Percentiles rank a stretch among this genome's conserved stretches.
Evolutionary conservation across 2,797 vertebrate species (phyloP).

Genomic region (Trachops cirrhosus): DNA sequence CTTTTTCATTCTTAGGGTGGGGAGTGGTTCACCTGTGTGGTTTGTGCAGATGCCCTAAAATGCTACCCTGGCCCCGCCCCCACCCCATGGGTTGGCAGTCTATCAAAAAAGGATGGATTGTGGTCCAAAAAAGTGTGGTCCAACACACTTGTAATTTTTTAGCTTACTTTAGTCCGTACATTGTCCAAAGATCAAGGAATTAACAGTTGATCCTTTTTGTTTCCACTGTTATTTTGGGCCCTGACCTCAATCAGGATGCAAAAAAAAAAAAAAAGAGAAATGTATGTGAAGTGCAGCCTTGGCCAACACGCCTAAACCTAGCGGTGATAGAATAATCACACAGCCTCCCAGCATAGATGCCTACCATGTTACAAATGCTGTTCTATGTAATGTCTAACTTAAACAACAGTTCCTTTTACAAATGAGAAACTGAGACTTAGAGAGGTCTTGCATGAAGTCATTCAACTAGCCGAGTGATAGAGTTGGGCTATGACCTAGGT

Average conservation of each 20-base stretch:
- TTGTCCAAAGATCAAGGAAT: slow-evolving; percentile 4
- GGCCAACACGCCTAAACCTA: not conserved
- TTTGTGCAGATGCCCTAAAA: not conserved
- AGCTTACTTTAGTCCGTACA: not conserved
- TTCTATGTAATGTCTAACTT: not conserved
- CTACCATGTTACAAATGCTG: not conserved
- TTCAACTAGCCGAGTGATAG: not conserved
- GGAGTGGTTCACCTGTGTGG: not conserved
- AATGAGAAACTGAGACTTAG: slow-evolving; percentile 23
- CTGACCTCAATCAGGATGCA: not conserved
- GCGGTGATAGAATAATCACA: not conserved
- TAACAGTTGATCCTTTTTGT: slow-evolving; percentile 2
- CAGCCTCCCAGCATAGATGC: not conserved
- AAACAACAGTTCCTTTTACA: slow-evolving; percentile 20
- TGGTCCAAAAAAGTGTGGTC: too few species aligned
- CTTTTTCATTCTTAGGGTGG: not conserved
- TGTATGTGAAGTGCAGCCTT: not conserved
- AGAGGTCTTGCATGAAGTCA: not conserved
- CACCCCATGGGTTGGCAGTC: not conserved
- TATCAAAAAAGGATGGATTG: not conserved
- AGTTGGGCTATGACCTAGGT: not conserved
- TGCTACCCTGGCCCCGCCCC: not conserved
- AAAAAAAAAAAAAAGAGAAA: not conserved
- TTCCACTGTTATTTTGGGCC: not conserved
- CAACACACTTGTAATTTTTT: not conserved